Base-by-base conservation (phyloP, 1,140 invertebrate species). In the Brachionus plicatilis region DNA sequence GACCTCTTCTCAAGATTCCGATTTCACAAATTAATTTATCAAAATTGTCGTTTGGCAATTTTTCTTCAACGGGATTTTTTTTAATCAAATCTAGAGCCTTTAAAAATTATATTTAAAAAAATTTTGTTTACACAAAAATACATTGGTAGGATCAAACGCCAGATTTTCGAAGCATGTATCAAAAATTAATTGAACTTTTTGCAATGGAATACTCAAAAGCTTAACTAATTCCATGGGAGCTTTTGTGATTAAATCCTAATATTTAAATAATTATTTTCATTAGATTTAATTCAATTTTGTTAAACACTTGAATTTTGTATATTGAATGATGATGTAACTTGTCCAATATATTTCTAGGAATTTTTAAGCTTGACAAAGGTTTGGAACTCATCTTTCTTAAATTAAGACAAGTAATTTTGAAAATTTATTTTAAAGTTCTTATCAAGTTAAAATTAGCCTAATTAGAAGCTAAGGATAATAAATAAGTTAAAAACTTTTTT, bases 191-290 rank as follows among this genome's bases (percentile, higher is more conserved):
- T 76, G 17, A 27, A 76, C 33, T 76, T 50, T 47, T 29, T 9
- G 24, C 27, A 76, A 50, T 50, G 72, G 43, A 12, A 50, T 29
- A 29, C 47, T 50, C 11, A 76, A n/a, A 27, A 50, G 6, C 33
- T 76, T 76, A 3, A 47, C 43, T 11, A 76, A 29, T 24, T 76
- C 72, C 72, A 76, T 76, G 7, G 72, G 72, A 76, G 72, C 72
- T 27, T 27, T 76, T 50, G 43, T 27, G 12, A 76, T 76, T 33
- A 76, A 76, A 29, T 76, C 72, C 72, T 76, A 20, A 20, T 60
- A 20, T 60, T 60, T 24, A 8, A 60, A 24, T 24, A 17, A 60
- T 14, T 17, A 53, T n/a, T 14, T 14, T n/a, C 5, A 17, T 11
- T 11, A 14, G 9, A 12, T 14, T n/a, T 14, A 17, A n/a, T 53